Evolutionary conservation across 1,140 invertebrate species (phyloP), one percentile per base, ranked within the genome.

Genomic region (Drosophila lini): DNA sequence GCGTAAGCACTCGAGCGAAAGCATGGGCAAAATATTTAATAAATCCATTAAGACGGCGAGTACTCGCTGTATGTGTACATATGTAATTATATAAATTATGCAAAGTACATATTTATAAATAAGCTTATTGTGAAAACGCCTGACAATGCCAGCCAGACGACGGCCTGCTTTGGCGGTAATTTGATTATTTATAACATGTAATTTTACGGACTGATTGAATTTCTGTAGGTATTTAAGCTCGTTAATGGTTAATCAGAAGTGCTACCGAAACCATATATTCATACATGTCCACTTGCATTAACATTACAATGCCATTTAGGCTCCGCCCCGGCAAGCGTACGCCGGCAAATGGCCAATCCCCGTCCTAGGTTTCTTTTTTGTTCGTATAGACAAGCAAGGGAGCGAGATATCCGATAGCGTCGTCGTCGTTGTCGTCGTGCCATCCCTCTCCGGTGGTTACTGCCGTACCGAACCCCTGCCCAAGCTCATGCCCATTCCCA

Each of bases 41-140:
- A 50, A 68, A 63, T 62, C 42, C 59, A 68, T 68, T 68, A 40
- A 16, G 34, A 38, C 10, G 42, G 28, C 9, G 22, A 62, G 34
- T 47, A 28, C 60, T 65, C 4, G 36, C 47, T 1, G 48, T 1
- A 63, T 63, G 42, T 67, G 65, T 52, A 42, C 45, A 50, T 45
- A 50, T 45, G 47, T 55, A 68, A 69, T 69, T 67, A 69, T 68
- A 67, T 52, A 42, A 52, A 69, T 69, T 67, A 67, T 44, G 63
- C 31, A 67, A 68, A 67, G 65, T 41, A 69, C 65, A 69, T 69
- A 69, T 69, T 69, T 69, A 69, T 69, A 67, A 32, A 34, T 69
- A 55, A 55, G 52, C 22, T 55, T 11, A 19, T 53, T 67, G 44
- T 52, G 45, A 67, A 55, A 69, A 22, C 16, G 62, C 47, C 59